A percentile compares a stretch with the other conserved stretches of the same genome.
Conservation (phyloP, 2,113 vertebrate species). For the Gorilla gorilla region DNA sequence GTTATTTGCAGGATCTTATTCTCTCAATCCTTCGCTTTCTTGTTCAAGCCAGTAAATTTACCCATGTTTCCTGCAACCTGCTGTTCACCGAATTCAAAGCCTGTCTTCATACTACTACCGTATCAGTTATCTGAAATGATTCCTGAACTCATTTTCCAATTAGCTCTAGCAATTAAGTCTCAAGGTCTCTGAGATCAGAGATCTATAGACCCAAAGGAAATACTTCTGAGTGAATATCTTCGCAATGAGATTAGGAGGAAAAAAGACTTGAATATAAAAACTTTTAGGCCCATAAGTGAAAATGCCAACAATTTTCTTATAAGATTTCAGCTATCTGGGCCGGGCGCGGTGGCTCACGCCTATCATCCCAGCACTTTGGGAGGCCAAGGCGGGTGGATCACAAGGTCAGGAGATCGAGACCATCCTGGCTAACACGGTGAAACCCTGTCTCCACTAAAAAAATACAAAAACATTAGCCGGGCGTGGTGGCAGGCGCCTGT, state of each 20-base stretch:
- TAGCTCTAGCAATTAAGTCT: fast-evolving
- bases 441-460: too few species aligned
- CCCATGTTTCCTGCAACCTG: constrained; percentile 86
- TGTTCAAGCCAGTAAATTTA: constrained; percentile 87
- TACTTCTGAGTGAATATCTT: neutral
- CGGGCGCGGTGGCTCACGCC: too few species aligned
- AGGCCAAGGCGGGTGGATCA: too few species aligned
- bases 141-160: constrained; percentile 84
- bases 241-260: too few species aligned
- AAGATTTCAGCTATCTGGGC: neutral
- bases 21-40: constrained; percentile 89
- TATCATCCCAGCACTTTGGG: too few species aligned
- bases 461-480: too few species aligned
- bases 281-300: neutral
- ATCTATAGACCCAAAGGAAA: too few species aligned
- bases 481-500: too few species aligned
- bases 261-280: neutral
- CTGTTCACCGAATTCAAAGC: constrained; percentile 90
- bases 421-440: too few species aligned
- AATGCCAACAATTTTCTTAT: neutral
- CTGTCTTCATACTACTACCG: constrained; percentile 91
- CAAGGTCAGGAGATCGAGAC: too few species aligned
- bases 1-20: constrained; percentile 91
- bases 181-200: neutral
- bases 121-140: constrained; percentile 86